Percentiles rank a stretch among this genome's conserved stretches.
Evolutionary conservation across 1,140 invertebrate species (phyloP).

Genomic region (Argopecten irradians): DNA sequence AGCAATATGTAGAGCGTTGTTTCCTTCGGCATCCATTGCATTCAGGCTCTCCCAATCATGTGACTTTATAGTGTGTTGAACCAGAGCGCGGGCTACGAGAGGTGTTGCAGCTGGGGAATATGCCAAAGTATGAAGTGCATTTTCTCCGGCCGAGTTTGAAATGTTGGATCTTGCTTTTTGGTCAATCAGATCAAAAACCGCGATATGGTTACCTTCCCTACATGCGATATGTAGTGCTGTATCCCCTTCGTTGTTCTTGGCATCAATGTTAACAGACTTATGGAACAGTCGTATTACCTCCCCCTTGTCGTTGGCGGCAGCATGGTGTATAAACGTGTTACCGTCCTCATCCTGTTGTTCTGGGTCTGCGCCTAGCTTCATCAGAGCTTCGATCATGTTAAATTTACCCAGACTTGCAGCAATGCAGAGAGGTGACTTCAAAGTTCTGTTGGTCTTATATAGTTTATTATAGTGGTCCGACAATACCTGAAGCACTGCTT

Average conservation of each 20-base stretch:
- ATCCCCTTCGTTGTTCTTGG: conserved; percentile 64
- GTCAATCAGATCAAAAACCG: conserved; percentile 65
- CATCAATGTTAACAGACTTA: conserved; percentile 56
- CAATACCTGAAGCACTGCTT: conserved; percentile 55
- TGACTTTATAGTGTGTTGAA: conserved; percentile 67
- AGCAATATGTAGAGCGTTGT: conserved; percentile 70
- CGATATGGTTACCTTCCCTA: conserved; percentile 65
- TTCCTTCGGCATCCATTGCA: conserved; percentile 64
- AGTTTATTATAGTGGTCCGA: neutral
- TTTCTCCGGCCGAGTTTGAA: conserved; percentile 66
- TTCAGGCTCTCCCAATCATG: conserved; percentile 70
- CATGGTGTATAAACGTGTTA: conserved; percentile 79
- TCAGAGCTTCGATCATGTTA: conserved; percentile 61
- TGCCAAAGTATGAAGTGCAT: conserved; percentile 67
- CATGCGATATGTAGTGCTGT: conserved; percentile 76
- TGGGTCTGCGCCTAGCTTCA: conserved; percentile 66
- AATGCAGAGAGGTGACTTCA: conserved; percentile 59
- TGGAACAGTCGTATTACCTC: conserved; percentile 78
- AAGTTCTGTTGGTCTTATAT: neutral
- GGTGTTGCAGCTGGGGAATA: conserved; percentile 60
- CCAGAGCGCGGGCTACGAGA: conserved; percentile 58
- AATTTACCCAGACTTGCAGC: conserved; percentile 60
- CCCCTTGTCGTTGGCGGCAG: conserved; percentile 78
- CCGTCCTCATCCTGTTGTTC: conserved; percentile 76
- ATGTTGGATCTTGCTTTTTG: conserved; percentile 66